These are phyloP conservation scores for Dasysyrphus albostriatus DNA, from an alignment of 2,888 invertebrate species.

Conservation along the genomic window DNA sequence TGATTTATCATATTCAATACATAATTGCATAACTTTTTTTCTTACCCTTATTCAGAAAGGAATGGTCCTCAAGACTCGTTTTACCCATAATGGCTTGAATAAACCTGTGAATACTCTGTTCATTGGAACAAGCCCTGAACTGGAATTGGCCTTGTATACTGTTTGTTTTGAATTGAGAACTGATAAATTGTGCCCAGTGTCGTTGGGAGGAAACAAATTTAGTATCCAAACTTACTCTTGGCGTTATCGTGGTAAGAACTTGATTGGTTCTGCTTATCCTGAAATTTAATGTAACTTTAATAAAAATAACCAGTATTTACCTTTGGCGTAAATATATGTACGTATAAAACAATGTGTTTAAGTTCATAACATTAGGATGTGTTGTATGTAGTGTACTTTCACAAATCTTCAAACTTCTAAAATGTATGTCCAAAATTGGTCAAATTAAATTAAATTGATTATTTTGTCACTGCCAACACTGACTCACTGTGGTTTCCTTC, in stretches of 20 bases:
- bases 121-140: constrained; percentile 94
- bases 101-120: constrained; percentile 92
- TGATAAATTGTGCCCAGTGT: constrained; percentile 90
- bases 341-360: neutral
- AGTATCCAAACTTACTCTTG: constrained; percentile 90
- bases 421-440: too few relatives aligned
- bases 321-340: neutral
- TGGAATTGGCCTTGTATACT: constrained; percentile 95
- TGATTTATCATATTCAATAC: too few relatives aligned
- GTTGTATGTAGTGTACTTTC: too few relatives aligned
- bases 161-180: constrained; percentile 92
- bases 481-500: too few relatives aligned
- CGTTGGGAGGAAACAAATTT: constrained; percentile 89
- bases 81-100: constrained; percentile 88
- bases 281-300: constrained; percentile 86
- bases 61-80: constrained; percentile 89
- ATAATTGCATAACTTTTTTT: neutral
- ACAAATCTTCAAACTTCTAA: too few relatives aligned
- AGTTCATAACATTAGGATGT: neutral
- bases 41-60: constrained; percentile 87
- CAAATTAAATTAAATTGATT: too few relatives aligned
- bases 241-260: constrained; percentile 90
- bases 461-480: too few relatives aligned
- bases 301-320: neutral
- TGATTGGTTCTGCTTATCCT: constrained; percentile 93